phyloP scores from a whole-genome alignment of 2,888 invertebrate species.

The Sarcophaga rosellei region DNA sequence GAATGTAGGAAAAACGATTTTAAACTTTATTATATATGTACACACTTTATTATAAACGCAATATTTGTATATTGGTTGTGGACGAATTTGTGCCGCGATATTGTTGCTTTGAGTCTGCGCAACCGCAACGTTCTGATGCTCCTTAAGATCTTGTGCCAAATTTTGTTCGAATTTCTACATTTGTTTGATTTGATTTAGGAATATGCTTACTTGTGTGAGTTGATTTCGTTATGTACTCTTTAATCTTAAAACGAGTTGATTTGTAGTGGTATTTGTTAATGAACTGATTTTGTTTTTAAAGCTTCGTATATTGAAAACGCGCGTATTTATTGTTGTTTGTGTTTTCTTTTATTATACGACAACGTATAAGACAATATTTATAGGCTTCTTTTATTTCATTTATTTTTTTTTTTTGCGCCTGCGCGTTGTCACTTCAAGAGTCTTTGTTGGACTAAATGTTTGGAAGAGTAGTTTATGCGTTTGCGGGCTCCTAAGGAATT shows the following conservation, averaged over 20 bases:
- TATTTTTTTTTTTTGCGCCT: conserved; percentile 58
- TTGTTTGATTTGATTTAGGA: conserved; percentile 71
- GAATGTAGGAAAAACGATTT: neutral
- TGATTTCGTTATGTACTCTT: conserved; percentile 5
- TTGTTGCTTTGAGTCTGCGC: conserved; percentile 78
- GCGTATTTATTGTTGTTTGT: conserved; percentile 54
- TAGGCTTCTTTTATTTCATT: neutral
- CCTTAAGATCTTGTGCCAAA: conserved; percentile 58
- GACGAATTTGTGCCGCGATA: conserved; percentile 61
- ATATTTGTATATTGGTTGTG: neutral
- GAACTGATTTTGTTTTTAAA: conserved; percentile 13
- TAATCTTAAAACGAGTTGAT: conserved; percentile 50
- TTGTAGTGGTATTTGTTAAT: conserved; percentile 29
- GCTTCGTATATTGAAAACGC: neutral
- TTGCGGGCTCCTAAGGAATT: conserved; percentile 42
- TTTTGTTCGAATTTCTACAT: conserved; percentile 65
- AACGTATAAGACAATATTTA: conserved; percentile 26
- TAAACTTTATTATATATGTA: neutral
- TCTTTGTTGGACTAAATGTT: conserved; percentile 52
- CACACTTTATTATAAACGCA: neutral
- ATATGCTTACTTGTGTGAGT: conserved; percentile 36
- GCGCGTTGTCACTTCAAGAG: conserved; percentile 58
- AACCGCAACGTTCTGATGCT: conserved; percentile 76
- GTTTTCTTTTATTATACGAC: conserved; percentile 31
- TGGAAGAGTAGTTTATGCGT: conserved; percentile 40